Conservation (phyloP, 2,888 invertebrate genomes). For the Reticulitermes lucifugus region DNA sequence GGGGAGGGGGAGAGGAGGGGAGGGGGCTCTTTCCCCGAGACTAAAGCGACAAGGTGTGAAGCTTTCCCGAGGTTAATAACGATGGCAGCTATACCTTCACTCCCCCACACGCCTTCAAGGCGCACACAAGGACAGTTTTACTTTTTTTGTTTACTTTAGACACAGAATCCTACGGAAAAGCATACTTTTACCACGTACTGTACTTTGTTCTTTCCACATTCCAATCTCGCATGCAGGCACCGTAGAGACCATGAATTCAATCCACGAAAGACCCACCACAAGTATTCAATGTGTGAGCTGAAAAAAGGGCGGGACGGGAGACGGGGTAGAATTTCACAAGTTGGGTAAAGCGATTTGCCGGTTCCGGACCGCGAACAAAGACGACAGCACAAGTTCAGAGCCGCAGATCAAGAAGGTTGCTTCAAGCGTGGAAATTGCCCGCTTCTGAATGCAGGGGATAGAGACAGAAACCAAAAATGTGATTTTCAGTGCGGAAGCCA, state of each 20-base stretch:
- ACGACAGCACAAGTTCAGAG: constrained; percentile 16
- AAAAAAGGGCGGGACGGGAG: not conserved
- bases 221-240: constrained; percentile 1
- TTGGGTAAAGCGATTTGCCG: constrained; percentile 31
- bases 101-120: too few relatives aligned
- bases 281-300: constrained; percentile 14
- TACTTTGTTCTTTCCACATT: not conserved
- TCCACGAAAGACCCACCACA: constrained; percentile 6
- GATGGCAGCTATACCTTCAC: too few relatives aligned
- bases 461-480: not conserved
- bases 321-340: constrained; percentile 3
- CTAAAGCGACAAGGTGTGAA: too few relatives aligned
- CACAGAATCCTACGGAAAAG: too few relatives aligned
- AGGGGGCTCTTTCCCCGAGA: too few relatives aligned
- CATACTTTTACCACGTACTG: not conserved
- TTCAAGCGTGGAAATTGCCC: constrained; percentile 30
- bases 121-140: too few relatives aligned
- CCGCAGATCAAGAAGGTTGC: constrained; percentile 9
- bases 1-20: too few relatives aligned
- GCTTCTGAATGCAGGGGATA: not conserved
- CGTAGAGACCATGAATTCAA: constrained; percentile 20
- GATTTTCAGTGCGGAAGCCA: not conserved
- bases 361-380: constrained; percentile 32
- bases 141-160: too few relatives aligned
- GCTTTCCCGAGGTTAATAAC: too few relatives aligned